phyloP scores from a whole-genome alignment of 1,140 invertebrate genomes.

The Bombus consobrinus region DNA sequence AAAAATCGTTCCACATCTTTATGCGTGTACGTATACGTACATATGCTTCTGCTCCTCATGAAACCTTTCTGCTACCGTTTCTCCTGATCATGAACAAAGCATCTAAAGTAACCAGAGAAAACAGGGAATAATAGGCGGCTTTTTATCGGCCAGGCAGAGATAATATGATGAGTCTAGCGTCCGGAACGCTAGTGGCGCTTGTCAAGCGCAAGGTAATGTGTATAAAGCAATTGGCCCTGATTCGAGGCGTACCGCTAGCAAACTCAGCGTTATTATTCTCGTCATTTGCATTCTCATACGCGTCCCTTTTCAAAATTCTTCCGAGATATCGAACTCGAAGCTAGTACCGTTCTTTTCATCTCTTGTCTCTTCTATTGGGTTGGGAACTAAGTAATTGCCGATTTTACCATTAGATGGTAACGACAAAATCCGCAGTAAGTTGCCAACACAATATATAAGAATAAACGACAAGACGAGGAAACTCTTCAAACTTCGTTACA shows the following conservation, averaged over 20 bases:
- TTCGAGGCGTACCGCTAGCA: slow-evolving; percentile 15
- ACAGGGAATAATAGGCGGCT: background rate
- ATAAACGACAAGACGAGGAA: background rate
- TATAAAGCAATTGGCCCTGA: slow-evolving; percentile 39
- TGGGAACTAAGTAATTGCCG: too few species aligned
- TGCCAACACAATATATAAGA: too few species aligned
- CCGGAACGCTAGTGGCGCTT: background rate
- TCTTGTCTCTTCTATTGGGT: too few species aligned
- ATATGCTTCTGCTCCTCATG: background rate
- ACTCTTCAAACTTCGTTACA: too few species aligned
- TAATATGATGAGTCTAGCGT: slow-evolving; percentile 11
- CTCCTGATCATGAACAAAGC: background rate
- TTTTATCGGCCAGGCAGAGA: background rate
- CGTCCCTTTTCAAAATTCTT: slow-evolving; percentile 12
- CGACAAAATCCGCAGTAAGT: too few species aligned
- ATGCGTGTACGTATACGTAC: background rate
- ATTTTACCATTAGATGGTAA: too few species aligned
- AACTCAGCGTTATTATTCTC: slow-evolving; percentile 12
- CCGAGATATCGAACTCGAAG: background rate
- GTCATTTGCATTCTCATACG: slow-evolving; percentile 9
- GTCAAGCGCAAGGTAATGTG: slow-evolving; percentile 7
- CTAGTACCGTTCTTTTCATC: background rate
- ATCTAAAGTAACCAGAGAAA: background rate
- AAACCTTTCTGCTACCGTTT: background rate
- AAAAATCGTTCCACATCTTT: background rate